Percentiles rank a stretch among this genome's conserved stretches.
Conservation (phyloP, 2,888 invertebrate genomes). For the Caradrina clavipalpis region DNA sequence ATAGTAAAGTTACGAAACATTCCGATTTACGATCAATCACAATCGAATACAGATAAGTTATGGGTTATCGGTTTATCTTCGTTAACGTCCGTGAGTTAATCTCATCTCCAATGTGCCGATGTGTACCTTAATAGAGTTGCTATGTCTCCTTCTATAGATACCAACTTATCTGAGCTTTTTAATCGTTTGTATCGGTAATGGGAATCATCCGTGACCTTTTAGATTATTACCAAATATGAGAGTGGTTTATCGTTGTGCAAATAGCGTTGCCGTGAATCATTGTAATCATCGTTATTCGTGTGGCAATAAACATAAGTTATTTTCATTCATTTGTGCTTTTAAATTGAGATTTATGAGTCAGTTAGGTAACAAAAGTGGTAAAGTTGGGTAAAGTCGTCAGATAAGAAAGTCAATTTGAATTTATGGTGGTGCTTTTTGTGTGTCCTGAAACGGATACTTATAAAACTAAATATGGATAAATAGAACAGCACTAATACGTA, state of each 20-base stretch:
- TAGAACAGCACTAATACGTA: conserved; percentile 50
- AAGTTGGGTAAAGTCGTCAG: background rate
- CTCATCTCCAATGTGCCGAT: conserved; percentile 12
- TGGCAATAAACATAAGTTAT: background rate
- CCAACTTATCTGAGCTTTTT: conserved; percentile 13
- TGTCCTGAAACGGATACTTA: background rate
- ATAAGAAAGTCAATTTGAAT: background rate
- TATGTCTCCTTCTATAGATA: conserved; percentile 9
- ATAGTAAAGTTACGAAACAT: conserved; percentile 33
- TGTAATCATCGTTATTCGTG: background rate
- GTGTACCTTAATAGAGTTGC: conserved; percentile 19
- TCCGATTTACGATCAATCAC: conserved; percentile 43
- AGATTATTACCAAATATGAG: conserved; percentile 23
- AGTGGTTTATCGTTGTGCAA: background rate
- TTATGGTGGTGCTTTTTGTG: background rate
- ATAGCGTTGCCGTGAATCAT: background rate
- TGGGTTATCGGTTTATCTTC: conserved; percentile 38
- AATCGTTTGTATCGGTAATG: conserved; percentile 18
- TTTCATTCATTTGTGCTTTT: background rate
- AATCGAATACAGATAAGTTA: conserved; percentile 27
- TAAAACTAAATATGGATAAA: background rate
- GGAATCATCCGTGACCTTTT: conserved; percentile 8
- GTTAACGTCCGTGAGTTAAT: conserved; percentile 20
- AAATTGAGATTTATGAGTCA: background rate
- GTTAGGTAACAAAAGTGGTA: background rate